phyloP scores from a whole-genome alignment of 2,113 vertebrate species.

The Limanda limanda region DNA sequence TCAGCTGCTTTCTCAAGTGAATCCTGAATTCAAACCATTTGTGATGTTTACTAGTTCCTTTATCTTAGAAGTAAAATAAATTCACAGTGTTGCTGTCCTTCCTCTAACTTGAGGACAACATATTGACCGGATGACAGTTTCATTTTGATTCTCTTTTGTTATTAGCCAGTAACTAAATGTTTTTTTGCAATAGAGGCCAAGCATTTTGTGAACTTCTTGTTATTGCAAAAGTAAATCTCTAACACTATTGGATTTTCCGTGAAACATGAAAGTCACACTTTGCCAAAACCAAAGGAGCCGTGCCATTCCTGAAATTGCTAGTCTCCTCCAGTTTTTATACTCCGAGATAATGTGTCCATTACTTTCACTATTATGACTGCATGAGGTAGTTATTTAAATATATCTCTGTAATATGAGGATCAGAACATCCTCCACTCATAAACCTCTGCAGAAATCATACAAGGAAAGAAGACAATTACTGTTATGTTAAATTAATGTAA shows the following conservation, averaged over 20 bases:
- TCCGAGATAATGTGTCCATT: conserved; percentile 40
- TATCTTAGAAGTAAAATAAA: neutral
- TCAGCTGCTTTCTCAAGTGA: neutral
- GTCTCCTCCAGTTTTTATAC: conserved; percentile 22
- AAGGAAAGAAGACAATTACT: conserved; percentile 31
- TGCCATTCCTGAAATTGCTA: conserved; percentile 2
- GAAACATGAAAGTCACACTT: conserved; percentile 24
- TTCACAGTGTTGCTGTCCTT: neutral
- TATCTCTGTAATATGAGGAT: conserved; percentile 53
- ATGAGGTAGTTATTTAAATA: conserved; percentile 56
- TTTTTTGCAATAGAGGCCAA: conserved; percentile 7
- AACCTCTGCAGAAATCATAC: conserved; percentile 48
- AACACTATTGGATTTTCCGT: conserved; percentile 35
- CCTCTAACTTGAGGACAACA: neutral
- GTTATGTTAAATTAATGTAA: conserved; percentile 43
- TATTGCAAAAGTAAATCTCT: conserved; percentile 48
- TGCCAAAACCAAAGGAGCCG: conserved; percentile 10
- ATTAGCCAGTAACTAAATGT: conserved; percentile 1
- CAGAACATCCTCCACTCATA: conserved; percentile 22
- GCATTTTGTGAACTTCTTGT: conserved; percentile 19
- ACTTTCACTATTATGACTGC: conserved; percentile 36
- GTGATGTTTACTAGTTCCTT: neutral
- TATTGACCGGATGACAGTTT: conserved; percentile 10
- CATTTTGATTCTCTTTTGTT: conserved; percentile 17
- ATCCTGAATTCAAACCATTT: neutral